phyloP scores from a whole-genome alignment of 1,140 invertebrate genomes.

The Bombus polaris region DNA sequence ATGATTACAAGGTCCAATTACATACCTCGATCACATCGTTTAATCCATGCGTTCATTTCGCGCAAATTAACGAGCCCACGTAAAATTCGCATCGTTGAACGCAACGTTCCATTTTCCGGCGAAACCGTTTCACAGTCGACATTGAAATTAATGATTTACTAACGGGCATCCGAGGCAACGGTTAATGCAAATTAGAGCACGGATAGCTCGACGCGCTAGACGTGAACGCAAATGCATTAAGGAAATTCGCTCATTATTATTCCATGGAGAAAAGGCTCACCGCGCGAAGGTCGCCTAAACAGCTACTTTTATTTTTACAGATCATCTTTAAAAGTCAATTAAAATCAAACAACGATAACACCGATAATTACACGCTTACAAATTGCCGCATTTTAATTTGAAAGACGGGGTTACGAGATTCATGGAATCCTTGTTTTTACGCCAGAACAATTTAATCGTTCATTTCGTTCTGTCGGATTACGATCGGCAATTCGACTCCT shows the following conservation, averaged over 20 bases:
- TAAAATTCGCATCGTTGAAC: constrained; percentile 2
- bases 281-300: neutral
- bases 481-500: neutral
- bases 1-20: neutral
- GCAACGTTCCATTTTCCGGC: constrained; percentile 18
- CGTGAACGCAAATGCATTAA: constrained; percentile 31
- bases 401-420: neutral
- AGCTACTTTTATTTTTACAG: neutral
- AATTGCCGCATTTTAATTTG: neutral
- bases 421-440: neutral
- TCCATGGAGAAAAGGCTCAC: constrained; percentile 1
- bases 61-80: neutral
- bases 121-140: constrained; percentile 31
- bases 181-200: constrained; percentile 56
- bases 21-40: neutral
- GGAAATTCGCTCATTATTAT: constrained; percentile 41
- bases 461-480: neutral
- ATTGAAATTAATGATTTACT: constrained; percentile 55
- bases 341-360: neutral
- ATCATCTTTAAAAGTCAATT: neutral
- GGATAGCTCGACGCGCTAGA: neutral
- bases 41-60: neutral
- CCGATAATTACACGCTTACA: neutral
- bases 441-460: neutral
- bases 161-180: constrained; percentile 45